These are phyloP conservation scores for Oryzias melastigma DNA, from an alignment of 2,113 vertebrate genomes.

Conservation along the genomic window DNA sequence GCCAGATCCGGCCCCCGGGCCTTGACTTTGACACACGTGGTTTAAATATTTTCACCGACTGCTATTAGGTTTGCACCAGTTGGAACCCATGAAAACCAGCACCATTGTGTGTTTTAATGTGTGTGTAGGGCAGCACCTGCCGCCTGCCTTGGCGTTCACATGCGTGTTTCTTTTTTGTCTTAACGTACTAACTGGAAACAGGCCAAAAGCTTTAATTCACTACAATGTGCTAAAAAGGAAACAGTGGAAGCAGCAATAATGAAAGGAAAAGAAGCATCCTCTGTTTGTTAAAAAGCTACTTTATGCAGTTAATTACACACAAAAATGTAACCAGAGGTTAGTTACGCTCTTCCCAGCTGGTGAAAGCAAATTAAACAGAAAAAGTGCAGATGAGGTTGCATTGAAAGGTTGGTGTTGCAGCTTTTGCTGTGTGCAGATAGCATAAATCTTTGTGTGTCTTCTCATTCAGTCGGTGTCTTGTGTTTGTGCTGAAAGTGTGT, in stretches of 20 bases:
- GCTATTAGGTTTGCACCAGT: too few species aligned
- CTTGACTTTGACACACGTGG: too few species aligned
- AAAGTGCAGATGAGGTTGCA: constrained; percentile 33
- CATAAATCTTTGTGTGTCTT: constrained; percentile 28
- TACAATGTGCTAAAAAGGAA: neutral
- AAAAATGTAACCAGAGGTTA: constrained; percentile 14
- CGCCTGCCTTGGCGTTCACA: too few species aligned
- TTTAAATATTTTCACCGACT: too few species aligned
- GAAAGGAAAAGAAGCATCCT: constrained; percentile 14
- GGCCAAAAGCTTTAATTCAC: constrained; percentile 7
- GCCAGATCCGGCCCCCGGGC: too few species aligned
- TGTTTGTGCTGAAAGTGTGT: constrained; percentile 29
- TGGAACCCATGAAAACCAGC: too few species aligned
- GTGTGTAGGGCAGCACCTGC: too few species aligned
- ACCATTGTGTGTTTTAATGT: too few species aligned
- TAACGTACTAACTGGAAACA: constrained; percentile 7
- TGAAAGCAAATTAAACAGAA: constrained; percentile 26
- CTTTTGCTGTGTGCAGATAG: constrained; percentile 47
- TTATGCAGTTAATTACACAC: constrained; percentile 30
- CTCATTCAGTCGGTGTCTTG: constrained; percentile 43
- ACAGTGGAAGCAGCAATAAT: constrained; percentile 9
- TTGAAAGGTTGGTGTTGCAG: constrained; percentile 22
- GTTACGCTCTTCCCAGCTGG: neutral
- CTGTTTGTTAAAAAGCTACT: neutral
- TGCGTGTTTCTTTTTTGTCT: too few species aligned